Percentiles rank a stretch among this genome's conserved stretches.
Conservation (phyloP, 2,888 invertebrate genomes). For the Pasiphila rectangulata region DNA sequence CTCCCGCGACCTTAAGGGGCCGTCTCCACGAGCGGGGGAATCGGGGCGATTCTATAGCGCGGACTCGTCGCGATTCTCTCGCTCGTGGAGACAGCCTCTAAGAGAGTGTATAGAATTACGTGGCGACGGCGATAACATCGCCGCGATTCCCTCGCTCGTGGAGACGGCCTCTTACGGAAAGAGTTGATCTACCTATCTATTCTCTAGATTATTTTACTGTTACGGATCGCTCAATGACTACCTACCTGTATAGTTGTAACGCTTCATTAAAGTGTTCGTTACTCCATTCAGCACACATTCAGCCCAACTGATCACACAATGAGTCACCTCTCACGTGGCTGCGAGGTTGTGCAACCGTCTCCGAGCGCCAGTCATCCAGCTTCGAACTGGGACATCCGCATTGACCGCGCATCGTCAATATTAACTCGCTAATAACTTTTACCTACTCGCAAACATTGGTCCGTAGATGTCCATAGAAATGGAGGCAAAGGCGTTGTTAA, state of each 20-base stretch:
- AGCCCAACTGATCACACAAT: constrained; percentile 19
- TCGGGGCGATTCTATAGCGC: too few relatives aligned
- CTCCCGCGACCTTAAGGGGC: too few relatives aligned
- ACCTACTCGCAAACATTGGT: constrained; percentile 6
- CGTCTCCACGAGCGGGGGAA: too few relatives aligned
- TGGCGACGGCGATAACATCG: too few relatives aligned
- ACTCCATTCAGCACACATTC: constrained; percentile 1
- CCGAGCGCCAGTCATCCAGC: constrained; percentile 10
- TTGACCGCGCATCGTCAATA: constrained; percentile 4
- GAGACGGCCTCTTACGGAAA: too few relatives aligned
- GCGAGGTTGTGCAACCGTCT: constrained; percentile 2
- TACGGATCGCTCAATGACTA: too few relatives aligned
- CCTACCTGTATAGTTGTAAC: background rate
- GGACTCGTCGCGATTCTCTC: too few relatives aligned
- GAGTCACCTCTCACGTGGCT: constrained; percentile 9
- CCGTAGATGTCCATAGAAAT: background rate
- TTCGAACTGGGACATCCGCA: constrained; percentile 11
- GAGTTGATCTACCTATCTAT: too few relatives aligned
- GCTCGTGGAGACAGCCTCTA: too few relatives aligned
- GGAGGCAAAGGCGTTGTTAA: background rate
- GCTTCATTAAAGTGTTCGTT: background rate
- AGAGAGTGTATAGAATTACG: too few relatives aligned
- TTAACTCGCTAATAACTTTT: constrained; percentile 10
- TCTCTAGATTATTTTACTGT: too few relatives aligned
- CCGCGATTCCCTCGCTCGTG: too few relatives aligned